phyloP scores from a whole-genome alignment of 2,113 vertebrate species.

The Nothobranchius kuhntae region DNA sequence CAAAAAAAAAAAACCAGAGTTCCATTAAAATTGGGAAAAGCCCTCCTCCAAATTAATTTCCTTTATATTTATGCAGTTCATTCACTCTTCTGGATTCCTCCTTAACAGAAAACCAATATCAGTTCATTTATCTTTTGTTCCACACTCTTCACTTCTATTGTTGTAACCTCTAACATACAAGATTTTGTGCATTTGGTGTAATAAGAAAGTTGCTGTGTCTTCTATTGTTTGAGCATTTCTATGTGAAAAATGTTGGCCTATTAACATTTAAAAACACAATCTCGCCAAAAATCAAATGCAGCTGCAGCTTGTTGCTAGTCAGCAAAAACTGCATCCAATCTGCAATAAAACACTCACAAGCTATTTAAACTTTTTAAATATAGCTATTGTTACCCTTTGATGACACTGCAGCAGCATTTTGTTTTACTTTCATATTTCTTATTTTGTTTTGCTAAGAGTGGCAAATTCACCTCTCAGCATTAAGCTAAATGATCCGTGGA shows the following conservation, averaged over 20 bases:
- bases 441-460: constrained; percentile 54
- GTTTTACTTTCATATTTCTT: constrained; percentile 54
- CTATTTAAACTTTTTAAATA: too few relatives aligned
- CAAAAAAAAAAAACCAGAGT: too few relatives aligned
- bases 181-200: neutral
- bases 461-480: constrained; percentile 51
- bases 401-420: constrained; percentile 20
- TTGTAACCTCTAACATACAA: neutral
- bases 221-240: neutral
- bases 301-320: too few relatives aligned
- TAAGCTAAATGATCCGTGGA: constrained; percentile 47
- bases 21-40: too few relatives aligned
- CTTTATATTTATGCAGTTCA: too few relatives aligned
- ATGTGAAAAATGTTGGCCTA: neutral
- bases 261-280: neutral
- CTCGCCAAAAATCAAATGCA: too few relatives aligned
- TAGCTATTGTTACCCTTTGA: constrained; percentile 5
- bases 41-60: too few relatives aligned
- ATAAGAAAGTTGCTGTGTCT: neutral
- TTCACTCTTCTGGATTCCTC: too few relatives aligned
- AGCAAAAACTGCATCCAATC: too few relatives aligned
- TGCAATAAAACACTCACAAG: too few relatives aligned
- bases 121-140: neutral
- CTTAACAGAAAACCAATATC: too few relatives aligned
- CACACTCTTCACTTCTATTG: neutral